Percentiles rank a stretch among this genome's conserved stretches.
Evolutionary conservation across 1,140 invertebrate species (phyloP).

Genomic region (Rhagoletis zephyria): DNA sequence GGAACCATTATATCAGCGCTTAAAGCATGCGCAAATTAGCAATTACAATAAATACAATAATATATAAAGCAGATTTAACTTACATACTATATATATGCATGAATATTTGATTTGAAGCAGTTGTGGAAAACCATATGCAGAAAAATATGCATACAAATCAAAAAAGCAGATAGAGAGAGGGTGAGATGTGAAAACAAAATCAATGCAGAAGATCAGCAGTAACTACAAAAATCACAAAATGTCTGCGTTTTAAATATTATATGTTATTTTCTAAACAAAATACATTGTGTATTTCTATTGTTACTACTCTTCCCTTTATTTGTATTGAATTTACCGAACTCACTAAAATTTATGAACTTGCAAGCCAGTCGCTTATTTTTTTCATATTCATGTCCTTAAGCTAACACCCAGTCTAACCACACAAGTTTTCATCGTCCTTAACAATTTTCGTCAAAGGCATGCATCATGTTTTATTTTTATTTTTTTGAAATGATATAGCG

Average conservation of each 20-base stretch:
- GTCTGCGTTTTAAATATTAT: constrained; percentile 17
- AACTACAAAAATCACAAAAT: constrained; percentile 34
- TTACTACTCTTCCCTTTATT: background rate
- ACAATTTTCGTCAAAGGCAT: background rate
- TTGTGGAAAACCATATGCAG: background rate
- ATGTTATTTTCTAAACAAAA: constrained; percentile 17
- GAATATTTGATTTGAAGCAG: background rate
- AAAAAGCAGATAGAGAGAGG: background rate
- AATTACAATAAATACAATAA: constrained; percentile 49
- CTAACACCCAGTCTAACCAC: background rate
- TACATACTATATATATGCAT: background rate
- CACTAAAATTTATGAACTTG: background rate
- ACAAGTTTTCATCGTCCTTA: background rate
- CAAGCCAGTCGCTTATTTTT: background rate
- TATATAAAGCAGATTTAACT: constrained; percentile 29
- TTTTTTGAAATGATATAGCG: background rate
- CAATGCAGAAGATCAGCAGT: background rate
- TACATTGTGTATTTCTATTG: background rate
- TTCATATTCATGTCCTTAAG: background rate
- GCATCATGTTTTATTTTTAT: background rate
- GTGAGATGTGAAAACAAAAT: background rate
- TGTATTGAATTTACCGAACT: background rate
- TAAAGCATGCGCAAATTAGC: constrained; percentile 42
- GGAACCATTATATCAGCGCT: constrained; percentile 47
- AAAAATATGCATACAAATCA: constrained; percentile 30